phyloP scores from a whole-genome alignment of 2,797 vertebrate species.

The Semaprochilodus insignis region DNA sequence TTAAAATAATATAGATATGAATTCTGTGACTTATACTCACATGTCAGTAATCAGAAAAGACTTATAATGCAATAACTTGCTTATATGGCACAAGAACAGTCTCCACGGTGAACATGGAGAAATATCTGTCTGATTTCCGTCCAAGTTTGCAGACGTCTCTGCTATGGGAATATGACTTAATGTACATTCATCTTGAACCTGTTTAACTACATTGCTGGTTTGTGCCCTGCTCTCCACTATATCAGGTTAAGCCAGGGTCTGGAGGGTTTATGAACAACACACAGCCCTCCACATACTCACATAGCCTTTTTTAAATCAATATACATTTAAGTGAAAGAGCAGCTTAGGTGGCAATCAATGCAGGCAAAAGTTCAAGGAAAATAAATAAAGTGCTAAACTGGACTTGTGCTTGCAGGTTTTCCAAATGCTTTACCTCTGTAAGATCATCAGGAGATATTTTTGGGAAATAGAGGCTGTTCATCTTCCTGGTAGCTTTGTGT shows the following conservation, averaged over 20 bases:
- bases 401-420: background rate
- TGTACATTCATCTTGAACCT: no score
- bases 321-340: conserved; percentile 16
- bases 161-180: no score
- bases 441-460: background rate
- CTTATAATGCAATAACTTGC: no score
- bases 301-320: conserved; percentile 25
- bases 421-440: background rate
- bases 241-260: background rate
- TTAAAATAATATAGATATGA: no score
- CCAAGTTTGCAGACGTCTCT: no score
- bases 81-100: no score
- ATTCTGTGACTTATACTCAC: no score
- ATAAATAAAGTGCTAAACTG: background rate
- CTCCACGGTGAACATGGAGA: no score
- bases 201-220: no score
- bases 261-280: background rate
- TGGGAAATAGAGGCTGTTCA: background rate
- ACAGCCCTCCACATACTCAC: background rate
- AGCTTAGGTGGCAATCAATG: conserved; percentile 27
- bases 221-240: no score
- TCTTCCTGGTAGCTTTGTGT: background rate
- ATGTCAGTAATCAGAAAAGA: no score
- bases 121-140: no score
- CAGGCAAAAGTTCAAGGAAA: background rate